Conservation (phyloP, 2,113 vertebrate genomes). For the Vicugna pacos region DNA sequence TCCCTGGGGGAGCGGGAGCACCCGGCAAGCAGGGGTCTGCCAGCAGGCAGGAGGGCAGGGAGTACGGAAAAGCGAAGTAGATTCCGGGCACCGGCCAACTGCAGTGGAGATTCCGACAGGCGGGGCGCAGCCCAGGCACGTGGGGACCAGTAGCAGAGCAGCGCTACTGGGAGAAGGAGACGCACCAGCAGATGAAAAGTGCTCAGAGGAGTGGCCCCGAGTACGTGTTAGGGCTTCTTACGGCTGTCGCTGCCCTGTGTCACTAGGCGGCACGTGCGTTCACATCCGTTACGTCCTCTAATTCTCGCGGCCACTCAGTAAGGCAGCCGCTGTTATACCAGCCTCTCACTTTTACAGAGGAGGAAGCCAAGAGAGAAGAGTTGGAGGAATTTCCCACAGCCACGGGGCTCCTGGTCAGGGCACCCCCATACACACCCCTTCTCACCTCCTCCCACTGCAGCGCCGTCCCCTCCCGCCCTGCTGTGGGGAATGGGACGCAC, state of each 20-base stretch:
- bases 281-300: neutral
- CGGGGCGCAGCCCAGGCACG: too few relatives aligned
- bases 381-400: neutral
- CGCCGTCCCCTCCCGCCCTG: neutral
- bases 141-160: neutral
- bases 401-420: neutral
- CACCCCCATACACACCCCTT: neutral
- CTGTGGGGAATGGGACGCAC: rapidly evolving
- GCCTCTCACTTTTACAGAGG: neutral
- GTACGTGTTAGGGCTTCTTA: neutral
- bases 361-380: neutral
- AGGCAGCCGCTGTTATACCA: rapidly evolving
- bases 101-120: neutral
- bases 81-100: neutral
- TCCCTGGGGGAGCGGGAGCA: neutral
- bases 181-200: rapidly evolving
- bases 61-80: rapidly evolving
- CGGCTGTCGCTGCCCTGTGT: neutral
- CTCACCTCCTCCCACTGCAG: rapidly evolving
- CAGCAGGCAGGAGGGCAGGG: rapidly evolving
- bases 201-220: neutral
- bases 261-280: neutral
- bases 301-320: too few relatives aligned
- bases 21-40: neutral
- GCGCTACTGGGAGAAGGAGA: neutral